Conservation (phyloP, 2,888 invertebrate species). For the Dimorphilus gyrociliatus region DNA sequence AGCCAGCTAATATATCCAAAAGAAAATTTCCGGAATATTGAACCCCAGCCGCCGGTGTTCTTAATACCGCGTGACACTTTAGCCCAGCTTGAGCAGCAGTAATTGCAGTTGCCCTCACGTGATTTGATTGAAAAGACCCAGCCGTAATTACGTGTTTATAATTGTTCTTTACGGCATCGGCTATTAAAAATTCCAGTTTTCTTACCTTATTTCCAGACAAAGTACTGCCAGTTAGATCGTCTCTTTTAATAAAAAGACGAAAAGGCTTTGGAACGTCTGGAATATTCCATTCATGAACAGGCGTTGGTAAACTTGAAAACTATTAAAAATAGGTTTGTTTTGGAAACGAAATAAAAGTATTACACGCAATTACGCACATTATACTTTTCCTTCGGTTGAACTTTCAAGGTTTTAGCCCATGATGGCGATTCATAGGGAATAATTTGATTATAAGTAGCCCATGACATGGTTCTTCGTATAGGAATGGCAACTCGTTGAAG, state of each 20-base stretch:
- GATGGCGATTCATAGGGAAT: too few relatives aligned
- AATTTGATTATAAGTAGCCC: too few relatives aligned
- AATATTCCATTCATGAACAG: constrained; percentile 21
- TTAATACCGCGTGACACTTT: constrained; percentile 19
- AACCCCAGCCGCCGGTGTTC: constrained; percentile 10
- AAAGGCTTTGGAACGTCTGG: constrained; percentile 16
- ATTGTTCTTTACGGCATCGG: constrained; percentile 18
- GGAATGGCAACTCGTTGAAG: too few relatives aligned
- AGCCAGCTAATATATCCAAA: constrained; percentile 17
- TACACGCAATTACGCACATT: too few relatives aligned
- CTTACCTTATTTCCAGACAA: constrained; percentile 28
- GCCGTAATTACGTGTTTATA: constrained; percentile 26
- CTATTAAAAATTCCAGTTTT: constrained; percentile 29
- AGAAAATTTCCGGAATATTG: constrained; percentile 19
- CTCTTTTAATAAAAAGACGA: constrained; percentile 20
- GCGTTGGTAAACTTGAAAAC: too few relatives aligned
- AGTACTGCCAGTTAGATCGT: constrained; percentile 25
- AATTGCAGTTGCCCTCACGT: constrained; percentile 23
- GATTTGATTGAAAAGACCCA: constrained; percentile 28
- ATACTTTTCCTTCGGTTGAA: too few relatives aligned
- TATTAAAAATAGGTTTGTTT: too few relatives aligned
- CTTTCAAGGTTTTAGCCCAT: too few relatives aligned
- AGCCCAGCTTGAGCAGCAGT: constrained; percentile 19
- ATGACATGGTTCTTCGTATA: too few relatives aligned
- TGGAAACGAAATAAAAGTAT: too few relatives aligned